phyloP scores from a whole-genome alignment of 2,797 vertebrate species.

The Esox lucius region DNA sequence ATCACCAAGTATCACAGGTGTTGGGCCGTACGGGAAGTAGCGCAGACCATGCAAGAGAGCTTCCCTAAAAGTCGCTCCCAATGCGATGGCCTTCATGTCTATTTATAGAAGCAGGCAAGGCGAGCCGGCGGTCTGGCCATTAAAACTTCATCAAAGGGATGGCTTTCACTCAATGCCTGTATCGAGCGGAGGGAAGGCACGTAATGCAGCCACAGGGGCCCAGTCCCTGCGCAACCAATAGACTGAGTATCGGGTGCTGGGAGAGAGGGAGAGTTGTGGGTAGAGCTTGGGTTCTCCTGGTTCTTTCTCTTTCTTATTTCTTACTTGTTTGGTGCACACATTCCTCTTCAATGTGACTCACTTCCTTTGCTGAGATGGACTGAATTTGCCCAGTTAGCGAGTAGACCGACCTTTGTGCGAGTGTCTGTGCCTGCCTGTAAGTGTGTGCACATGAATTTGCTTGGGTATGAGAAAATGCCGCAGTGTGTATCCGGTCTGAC shows the following conservation, averaged over 20 bases:
- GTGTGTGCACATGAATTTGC: background rate
- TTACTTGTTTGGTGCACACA: too few species aligned
- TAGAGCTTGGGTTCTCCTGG: too few species aligned
- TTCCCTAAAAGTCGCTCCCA: slow-evolving; percentile 2
- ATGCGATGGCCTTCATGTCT: slow-evolving; percentile 42
- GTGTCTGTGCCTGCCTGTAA: background rate
- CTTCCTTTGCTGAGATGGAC: too few species aligned
- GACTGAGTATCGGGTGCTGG: too few species aligned
- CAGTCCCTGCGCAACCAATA: background rate
- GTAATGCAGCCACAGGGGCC: too few species aligned
- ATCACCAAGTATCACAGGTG: slow-evolving; percentile 15
- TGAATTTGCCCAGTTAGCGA: too few species aligned
- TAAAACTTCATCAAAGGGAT: slow-evolving; percentile 56
- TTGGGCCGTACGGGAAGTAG: slow-evolving; percentile 2
- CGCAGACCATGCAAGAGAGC: slow-evolving; percentile 15
- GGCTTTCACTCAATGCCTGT: slow-evolving; percentile 33
- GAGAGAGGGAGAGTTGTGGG: too few species aligned
- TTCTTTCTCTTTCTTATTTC: too few species aligned
- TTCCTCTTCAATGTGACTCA: too few species aligned
- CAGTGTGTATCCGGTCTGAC: too few species aligned
- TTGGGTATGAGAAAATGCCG: background rate
- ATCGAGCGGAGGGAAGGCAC: background rate
- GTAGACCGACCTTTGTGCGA: background rate
- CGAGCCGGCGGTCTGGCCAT: slow-evolving; percentile 35
- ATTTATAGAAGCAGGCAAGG: slow-evolving; percentile 50